phyloP scores from a whole-genome alignment of 2,797 vertebrate genomes.

The Champsocephalus gunnari region DNA sequence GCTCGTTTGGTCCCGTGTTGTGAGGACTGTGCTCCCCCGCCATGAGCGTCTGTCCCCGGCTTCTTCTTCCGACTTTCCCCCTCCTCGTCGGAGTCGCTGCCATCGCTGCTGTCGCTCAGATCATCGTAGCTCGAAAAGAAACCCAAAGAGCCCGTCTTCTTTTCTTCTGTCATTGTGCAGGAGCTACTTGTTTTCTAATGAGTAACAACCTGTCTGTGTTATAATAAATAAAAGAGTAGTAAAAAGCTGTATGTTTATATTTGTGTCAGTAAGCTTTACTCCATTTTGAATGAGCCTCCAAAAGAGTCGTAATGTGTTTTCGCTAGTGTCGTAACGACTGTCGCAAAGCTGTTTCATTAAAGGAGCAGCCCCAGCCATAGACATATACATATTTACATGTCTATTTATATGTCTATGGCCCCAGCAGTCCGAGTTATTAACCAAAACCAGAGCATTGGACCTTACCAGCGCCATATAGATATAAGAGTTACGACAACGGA shows the following conservation, averaged over 20 bases:
- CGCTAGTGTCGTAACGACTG: conserved; percentile 41
- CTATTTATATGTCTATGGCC: background rate
- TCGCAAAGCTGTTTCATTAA: conserved; percentile 47
- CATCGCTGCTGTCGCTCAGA: conserved; percentile 81
- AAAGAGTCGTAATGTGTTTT: conserved; percentile 62
- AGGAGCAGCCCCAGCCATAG: conserved; percentile 14
- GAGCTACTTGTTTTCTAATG: accelerated
- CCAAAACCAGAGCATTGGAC: background rate
- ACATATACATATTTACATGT: too few species aligned
- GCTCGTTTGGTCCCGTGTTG: conserved; percentile 63
- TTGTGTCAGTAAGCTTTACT: conserved; percentile 36
- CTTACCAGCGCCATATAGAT: too few species aligned
- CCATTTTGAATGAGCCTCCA: conserved; percentile 82
- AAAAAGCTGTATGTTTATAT: accelerated
- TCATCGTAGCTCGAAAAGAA: conserved; percentile 93
- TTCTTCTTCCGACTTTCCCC: conserved; percentile 54
- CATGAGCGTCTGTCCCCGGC: conserved; percentile 51
- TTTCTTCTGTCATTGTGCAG: conserved; percentile 85
- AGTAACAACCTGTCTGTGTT: accelerated
- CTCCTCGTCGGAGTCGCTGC: conserved; percentile 78
- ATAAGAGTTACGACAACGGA: too few species aligned
- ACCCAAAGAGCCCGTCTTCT: conserved; percentile 87
- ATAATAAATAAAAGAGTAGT: background rate
- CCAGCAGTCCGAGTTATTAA: background rate
- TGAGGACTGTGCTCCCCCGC: conserved; percentile 37